Percentiles rank a stretch among this genome's conserved stretches.
These are phyloP conservation scores for Hippocampus zosterae DNA, from an alignment of 2,113 vertebrate species.

Conservation along the genomic window DNA sequence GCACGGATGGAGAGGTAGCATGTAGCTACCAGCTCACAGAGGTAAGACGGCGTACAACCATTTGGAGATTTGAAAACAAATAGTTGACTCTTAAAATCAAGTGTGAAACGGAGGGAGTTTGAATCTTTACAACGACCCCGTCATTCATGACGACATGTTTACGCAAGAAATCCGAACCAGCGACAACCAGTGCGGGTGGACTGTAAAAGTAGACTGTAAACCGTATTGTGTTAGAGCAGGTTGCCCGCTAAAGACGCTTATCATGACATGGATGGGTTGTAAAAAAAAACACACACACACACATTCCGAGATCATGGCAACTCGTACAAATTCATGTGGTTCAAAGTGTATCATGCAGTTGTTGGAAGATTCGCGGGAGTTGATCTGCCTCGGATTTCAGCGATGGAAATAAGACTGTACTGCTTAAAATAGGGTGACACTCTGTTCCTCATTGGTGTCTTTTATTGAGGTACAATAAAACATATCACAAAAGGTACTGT, in stretches of 20 bases:
- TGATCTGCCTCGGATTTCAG: neutral
- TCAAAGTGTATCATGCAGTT: constrained; percentile 30
- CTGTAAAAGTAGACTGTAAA: neutral
- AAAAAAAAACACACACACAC: neutral
- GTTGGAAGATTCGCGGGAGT: neutral
- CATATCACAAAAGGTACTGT: no score
- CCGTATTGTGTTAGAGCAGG: neutral
- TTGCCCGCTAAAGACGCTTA: neutral
- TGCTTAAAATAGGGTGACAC: neutral
- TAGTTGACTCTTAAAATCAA: no score
- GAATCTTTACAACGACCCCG: neutral
- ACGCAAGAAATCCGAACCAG: neutral
- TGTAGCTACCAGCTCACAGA: no score
- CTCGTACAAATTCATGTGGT: constrained; percentile 21
- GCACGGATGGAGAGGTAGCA: no score
- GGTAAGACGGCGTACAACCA: no score
- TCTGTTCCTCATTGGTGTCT: no score
- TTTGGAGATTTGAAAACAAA: no score
- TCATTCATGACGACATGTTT: neutral
- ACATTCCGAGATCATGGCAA: neutral
- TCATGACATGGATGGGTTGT: neutral
- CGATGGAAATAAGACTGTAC: neutral
- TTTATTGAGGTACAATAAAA: no score
- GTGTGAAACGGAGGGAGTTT: no score
- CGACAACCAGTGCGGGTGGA: neutral